Percentiles rank a stretch among this genome's conserved stretches.
These are phyloP conservation scores for Xiphorhynchus elegans DNA, from an alignment of 2,113 vertebrate genomes.

Conservation along the genomic window DNA sequence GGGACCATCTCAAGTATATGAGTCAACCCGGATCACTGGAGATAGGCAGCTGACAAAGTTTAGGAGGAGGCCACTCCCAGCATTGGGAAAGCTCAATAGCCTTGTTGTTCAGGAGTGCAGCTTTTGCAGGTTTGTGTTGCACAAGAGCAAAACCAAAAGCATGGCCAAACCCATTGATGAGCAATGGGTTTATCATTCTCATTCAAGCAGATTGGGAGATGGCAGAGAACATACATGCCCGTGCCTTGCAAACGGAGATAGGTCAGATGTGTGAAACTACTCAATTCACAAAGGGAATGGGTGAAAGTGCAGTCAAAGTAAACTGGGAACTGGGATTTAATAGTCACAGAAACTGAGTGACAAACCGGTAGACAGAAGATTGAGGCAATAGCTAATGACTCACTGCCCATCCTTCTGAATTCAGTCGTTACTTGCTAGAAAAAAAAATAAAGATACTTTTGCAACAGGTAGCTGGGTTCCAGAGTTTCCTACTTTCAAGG, in stretches of 20 bases:
- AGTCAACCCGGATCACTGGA: not conserved
- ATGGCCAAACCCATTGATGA: constrained; percentile 39
- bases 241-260: not conserved
- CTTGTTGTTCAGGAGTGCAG: not conserved
- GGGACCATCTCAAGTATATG: not conserved
- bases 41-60: not conserved
- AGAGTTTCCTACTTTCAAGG: not conserved
- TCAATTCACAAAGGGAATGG: not conserved
- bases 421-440: not conserved
- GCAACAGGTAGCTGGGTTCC: not conserved
- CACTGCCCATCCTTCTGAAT: not conserved
- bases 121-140: constrained; percentile 1
- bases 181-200: constrained; percentile 34
- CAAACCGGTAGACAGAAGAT: not conserved
- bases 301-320: not conserved
- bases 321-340: not conserved
- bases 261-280: not conserved
- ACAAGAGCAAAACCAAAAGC: constrained; percentile 34
- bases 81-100: constrained; percentile 10
- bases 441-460: not conserved
- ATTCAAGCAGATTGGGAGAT: not conserved
- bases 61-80: constrained; percentile 22
- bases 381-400: not conserved
- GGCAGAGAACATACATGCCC: not conserved
- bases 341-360: not conserved